These are phyloP conservation scores for Cuniculus paca DNA, from an alignment of 2,797 vertebrate species.

Conservation along the genomic window DNA sequence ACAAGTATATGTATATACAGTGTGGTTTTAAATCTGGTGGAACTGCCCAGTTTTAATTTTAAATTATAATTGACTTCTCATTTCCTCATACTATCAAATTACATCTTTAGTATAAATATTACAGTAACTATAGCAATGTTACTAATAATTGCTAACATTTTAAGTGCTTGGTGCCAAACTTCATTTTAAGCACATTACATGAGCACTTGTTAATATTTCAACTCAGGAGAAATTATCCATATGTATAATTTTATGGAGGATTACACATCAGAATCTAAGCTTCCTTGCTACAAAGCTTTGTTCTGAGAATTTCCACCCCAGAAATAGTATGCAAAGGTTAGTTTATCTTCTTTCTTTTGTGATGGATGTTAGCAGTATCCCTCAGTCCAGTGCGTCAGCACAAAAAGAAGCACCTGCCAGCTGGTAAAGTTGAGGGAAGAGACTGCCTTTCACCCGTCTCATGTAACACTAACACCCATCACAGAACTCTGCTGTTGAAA, in stretches of 20 bases:
- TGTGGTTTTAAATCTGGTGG: constrained; percentile 3
- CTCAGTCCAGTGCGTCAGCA: not conserved
- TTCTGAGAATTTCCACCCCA: not conserved
- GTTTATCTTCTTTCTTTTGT: constrained; percentile 19
- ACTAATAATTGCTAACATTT: constrained; percentile 1
- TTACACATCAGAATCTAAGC: not conserved
- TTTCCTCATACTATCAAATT: constrained; percentile 9
- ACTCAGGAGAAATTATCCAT: not conserved
- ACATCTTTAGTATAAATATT: constrained; percentile 36
- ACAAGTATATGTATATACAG: not conserved
- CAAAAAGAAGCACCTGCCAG: constrained; percentile 4
- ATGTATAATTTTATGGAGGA: not conserved
- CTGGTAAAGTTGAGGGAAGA: not conserved
- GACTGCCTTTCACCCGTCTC: not conserved
- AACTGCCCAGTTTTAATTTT: not conserved
- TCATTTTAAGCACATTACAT: not conserved
- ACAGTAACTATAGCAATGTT: not conserved
- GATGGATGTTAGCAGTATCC: not conserved
- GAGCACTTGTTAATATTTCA: constrained; percentile 17
- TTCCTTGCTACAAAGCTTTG: not conserved
- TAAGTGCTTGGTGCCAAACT: not conserved
- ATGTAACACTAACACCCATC: not conserved
- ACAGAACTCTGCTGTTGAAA: not conserved
- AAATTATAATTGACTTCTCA: not conserved
- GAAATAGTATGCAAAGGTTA: not conserved